phyloP scores from a whole-genome alignment of 1,140 invertebrate species.

The Neodiprion lecontei region DNA sequence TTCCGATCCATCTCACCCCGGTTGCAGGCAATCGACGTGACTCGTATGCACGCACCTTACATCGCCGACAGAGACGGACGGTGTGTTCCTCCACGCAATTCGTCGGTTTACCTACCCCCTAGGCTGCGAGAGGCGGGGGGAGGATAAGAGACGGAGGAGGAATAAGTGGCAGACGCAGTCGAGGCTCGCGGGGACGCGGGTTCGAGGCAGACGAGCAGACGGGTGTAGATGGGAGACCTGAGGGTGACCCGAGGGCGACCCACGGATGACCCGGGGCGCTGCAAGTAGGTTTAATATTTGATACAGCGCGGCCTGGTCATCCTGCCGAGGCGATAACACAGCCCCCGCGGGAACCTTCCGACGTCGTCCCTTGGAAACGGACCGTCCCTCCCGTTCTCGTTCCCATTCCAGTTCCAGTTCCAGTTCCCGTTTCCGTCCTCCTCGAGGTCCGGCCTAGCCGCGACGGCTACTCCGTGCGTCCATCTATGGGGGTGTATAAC shows the following conservation, averaged over 20 bases:
- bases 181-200: conserved; percentile 23
- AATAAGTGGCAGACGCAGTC: conserved; percentile 29
- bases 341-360: conserved; percentile 60
- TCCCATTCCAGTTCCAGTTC: neutral
- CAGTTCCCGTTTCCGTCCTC: conserved; percentile 27
- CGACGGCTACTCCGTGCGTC: neutral
- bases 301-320: conserved; percentile 60
- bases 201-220: conserved; percentile 14
- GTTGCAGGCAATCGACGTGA: no score
- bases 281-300: conserved; percentile 63
- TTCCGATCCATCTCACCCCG: neutral
- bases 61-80: no score
- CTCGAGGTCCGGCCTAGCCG: neutral
- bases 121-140: neutral
- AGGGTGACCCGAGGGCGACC: conserved; percentile 38
- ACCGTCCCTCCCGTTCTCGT: neutral
- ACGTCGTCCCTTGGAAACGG: conserved; percentile 51
- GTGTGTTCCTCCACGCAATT: no score
- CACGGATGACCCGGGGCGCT: conserved; percentile 45
- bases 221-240: conserved; percentile 27
- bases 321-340: conserved; percentile 62
- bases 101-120: neutral
- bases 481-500: no score
- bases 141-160: conserved; percentile 20
- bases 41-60: no score